Percentiles rank a stretch among this genome's conserved stretches.
Evolutionary conservation across 2,888 invertebrate genomes (phyloP).

Genomic region (Rhorus exstirpatorius): DNA sequence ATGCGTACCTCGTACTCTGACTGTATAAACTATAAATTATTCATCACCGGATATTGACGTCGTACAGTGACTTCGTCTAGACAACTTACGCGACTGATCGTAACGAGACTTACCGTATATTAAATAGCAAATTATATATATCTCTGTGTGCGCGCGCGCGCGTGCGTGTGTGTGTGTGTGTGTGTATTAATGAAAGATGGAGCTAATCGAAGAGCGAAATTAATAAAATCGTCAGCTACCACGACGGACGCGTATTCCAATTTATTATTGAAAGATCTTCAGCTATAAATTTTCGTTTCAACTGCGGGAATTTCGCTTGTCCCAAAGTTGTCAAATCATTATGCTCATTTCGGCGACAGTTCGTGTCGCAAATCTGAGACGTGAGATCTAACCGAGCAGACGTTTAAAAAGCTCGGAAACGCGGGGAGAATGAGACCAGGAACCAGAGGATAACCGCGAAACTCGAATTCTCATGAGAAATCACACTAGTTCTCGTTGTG

Average conservation of each 20-base stretch:
- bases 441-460: constrained; percentile 68
- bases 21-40: constrained; percentile 74
- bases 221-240: background rate
- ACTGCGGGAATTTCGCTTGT: constrained; percentile 30
- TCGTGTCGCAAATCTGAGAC: constrained; percentile 11
- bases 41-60: constrained; percentile 75
- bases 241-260: background rate
- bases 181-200: too few species aligned
- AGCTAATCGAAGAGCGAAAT: constrained; percentile 4
- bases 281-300: constrained; percentile 19
- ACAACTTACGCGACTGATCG: constrained; percentile 70
- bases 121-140: background rate
- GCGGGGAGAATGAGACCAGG: constrained; percentile 21
- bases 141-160: background rate
- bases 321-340: constrained; percentile 55
- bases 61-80: constrained; percentile 74
- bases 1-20: constrained; percentile 53
- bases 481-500: constrained; percentile 64
- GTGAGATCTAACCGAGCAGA: constrained; percentile 31
- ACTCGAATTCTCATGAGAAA: constrained; percentile 75
- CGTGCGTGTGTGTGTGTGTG: background rate
- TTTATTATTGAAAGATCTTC: background rate
- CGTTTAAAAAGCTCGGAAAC: constrained; percentile 22
- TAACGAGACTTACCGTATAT: constrained; percentile 15
- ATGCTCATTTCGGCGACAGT: constrained; percentile 40